A percentile compares a stretch with the other conserved stretches of the same genome.
phyloP scores from a whole-genome alignment of 2,113 vertebrate genomes.

The Leptocoma aspasia region DNA sequence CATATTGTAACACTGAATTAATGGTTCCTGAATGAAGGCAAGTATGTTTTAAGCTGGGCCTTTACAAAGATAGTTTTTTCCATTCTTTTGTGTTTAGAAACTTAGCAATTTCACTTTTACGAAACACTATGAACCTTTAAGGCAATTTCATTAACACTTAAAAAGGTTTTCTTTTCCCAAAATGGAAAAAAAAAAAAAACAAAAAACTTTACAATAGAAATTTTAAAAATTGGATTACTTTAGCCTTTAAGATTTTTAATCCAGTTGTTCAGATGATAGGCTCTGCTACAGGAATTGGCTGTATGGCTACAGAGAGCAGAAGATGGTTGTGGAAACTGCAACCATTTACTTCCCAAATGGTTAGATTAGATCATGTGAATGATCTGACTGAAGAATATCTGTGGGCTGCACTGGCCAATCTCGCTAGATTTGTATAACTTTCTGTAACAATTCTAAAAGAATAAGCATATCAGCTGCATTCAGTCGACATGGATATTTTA shows the following conservation, averaged over 20 bases:
- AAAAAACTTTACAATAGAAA: neutral
- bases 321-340: neutral
- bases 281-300: neutral
- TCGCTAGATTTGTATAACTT: neutral
- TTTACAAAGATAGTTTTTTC: neutral
- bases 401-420: accelerated
- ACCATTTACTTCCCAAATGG: neutral
- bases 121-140: neutral
- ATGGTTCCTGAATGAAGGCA: neutral
- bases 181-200: neutral
- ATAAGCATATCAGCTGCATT: neutral
- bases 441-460: neutral
- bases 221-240: neutral
- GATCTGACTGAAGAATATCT: neutral
- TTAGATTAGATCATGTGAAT: neutral
- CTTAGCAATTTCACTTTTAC: neutral
- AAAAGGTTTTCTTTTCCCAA: neutral
- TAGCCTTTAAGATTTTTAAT: neutral
- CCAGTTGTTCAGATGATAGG: neutral
- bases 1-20: neutral
- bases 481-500: neutral
- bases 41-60: neutral
- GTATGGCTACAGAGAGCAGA: neutral
- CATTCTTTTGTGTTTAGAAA: neutral
- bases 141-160: neutral